These are phyloP conservation scores for Eustalomyia histrio DNA, from an alignment of 2,888 invertebrate species.

Conservation along the genomic window DNA sequence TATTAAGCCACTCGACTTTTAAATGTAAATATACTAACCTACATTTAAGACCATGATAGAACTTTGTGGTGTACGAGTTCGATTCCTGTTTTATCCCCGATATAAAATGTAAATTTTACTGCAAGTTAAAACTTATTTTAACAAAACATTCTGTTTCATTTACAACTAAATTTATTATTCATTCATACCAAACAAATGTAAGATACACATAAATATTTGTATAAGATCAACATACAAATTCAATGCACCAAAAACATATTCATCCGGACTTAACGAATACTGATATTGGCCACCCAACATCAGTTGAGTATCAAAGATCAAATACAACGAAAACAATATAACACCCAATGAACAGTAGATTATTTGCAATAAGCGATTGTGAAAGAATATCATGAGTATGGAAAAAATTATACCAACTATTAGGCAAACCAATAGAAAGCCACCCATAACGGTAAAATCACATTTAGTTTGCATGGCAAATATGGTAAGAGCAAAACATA, in stretches of 20 bases:
- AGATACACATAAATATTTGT: conserved; percentile 61
- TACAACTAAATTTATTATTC: no score
- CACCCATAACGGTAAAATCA: conserved; percentile 89
- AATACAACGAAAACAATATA: conserved; percentile 90
- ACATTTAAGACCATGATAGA: no score
- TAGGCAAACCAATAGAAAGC: conserved; percentile 85
- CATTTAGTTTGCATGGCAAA: conserved; percentile 95
- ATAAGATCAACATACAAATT: conserved; percentile 78
- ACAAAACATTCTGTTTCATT: no score
- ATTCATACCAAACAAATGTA: conserved; percentile 4
- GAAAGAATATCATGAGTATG: conserved; percentile 83
- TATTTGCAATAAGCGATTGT: conserved; percentile 81
- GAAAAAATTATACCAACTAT: conserved; percentile 88
- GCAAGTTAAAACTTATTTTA: no score
- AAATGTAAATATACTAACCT: no score
- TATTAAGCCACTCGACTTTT: no score
- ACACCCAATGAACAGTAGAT: conserved; percentile 91
- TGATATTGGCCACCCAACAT: conserved; percentile 94
- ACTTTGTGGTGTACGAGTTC: no score
- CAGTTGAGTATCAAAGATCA: conserved; percentile 92
- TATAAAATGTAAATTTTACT: no score
- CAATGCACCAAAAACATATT: conserved; percentile 94
- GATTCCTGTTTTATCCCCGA: no score
- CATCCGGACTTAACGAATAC: conserved; percentile 91
- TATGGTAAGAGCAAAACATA: conserved; percentile 89